Percentiles rank a stretch among this genome's conserved stretches.
Evolutionary conservation across 1,140 invertebrate genomes (phyloP).

Genomic region (Neodiprion fabricii): DNA sequence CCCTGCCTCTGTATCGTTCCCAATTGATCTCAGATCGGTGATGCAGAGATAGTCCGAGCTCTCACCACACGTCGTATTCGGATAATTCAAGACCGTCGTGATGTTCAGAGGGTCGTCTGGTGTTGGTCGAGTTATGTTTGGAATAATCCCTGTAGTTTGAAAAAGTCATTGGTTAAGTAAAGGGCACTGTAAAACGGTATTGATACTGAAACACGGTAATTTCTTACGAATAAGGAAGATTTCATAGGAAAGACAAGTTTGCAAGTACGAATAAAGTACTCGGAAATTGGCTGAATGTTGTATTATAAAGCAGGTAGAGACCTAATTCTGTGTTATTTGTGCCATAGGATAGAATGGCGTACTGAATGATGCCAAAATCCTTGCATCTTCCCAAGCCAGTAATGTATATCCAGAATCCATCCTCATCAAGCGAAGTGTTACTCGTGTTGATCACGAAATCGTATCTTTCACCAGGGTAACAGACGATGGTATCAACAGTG

Average conservation of each 20-base stretch:
- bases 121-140: not conserved
- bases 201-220: no score
- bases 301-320: not conserved
- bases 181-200: no score
- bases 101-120: not conserved
- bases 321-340: not conserved
- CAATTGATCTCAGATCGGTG: not conserved
- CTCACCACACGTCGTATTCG: not conserved
- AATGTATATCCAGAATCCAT: constrained; percentile 62
- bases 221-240: no score
- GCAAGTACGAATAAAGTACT: no score
- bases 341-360: not conserved
- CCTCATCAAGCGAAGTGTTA: constrained; percentile 47
- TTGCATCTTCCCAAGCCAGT: constrained; percentile 57
- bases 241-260: no score
- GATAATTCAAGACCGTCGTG: not conserved
- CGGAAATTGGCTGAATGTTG: no score
- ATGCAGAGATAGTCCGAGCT: not conserved
- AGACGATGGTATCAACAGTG: constrained; percentile 31
- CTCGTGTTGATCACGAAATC: constrained; percentile 65
- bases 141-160: no score
- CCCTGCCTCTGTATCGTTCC: no score
- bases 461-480: constrained; percentile 64
- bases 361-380: constrained; percentile 20
- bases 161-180: no score